Percentiles rank a stretch among this genome's conserved stretches.
Conservation (phyloP, 2,797 vertebrate genomes). For the Kryptopterus vitreolus region DNA sequence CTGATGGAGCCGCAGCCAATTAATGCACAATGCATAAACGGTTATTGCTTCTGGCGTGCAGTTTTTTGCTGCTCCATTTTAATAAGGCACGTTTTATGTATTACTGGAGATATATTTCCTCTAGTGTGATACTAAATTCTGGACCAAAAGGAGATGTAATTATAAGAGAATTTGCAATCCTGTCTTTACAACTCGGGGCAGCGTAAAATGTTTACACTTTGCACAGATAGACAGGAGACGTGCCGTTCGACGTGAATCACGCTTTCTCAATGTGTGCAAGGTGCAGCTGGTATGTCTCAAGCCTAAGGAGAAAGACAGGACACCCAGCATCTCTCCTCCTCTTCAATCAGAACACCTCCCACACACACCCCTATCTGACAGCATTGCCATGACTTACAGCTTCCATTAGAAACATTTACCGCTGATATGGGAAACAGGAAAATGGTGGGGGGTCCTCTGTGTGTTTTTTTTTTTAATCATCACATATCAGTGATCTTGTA, state of each 20-base stretch:
- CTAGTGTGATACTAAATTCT: neutral
- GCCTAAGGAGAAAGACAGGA: neutral
- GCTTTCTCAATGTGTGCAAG: constrained; percentile 2
- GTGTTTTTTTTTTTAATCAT: neutral
- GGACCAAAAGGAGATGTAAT: constrained; percentile 10
- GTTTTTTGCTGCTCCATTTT: neutral
- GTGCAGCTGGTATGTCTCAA: constrained; percentile 42
- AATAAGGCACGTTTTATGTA: neutral
- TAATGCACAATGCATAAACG: constrained; percentile 4
- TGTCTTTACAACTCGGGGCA: neutral
- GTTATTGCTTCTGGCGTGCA: neutral
- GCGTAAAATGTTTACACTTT: neutral
- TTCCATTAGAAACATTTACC: constrained; percentile 11
- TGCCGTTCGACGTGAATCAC: neutral
- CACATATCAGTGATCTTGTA: neutral
- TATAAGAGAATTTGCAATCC: neutral
- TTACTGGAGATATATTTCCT: neutral
- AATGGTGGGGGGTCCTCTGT: neutral
- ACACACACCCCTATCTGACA: constrained; percentile 8
- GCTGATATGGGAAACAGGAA: constrained; percentile 7
- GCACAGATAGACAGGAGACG: neutral
- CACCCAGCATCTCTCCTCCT: constrained; percentile 30
- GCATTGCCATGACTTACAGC: constrained; percentile 1
- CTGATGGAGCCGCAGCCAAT: neutral
- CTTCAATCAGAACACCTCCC: constrained; percentile 22